phyloP scores from a whole-genome alignment of 1,140 invertebrate species.

The Drosophila albomicans region DNA sequence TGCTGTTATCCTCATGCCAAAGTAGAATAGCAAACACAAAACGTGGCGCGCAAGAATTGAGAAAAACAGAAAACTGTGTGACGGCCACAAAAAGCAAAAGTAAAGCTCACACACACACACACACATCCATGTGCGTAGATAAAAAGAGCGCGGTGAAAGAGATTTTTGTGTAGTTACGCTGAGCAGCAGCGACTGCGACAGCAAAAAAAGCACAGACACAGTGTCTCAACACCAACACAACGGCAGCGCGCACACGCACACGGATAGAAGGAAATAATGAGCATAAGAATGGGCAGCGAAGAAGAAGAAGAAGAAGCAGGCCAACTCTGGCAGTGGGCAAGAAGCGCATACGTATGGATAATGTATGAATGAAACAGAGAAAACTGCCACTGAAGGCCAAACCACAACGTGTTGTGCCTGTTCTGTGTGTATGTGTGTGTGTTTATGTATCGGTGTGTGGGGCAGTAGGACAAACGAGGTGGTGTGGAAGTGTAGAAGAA shows the following conservation, averaged over 20 bases:
- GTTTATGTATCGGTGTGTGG: constrained; percentile 63
- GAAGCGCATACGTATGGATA: constrained; percentile 44
- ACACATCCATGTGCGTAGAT: constrained; percentile 30
- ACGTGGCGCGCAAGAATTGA: constrained; percentile 40
- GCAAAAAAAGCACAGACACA: constrained; percentile 24
- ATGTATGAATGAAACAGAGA: constrained; percentile 69
- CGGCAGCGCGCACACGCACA: constrained; percentile 43
- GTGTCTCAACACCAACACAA: constrained; percentile 25
- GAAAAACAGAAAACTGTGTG: constrained; percentile 13
- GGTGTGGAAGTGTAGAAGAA: constrained; percentile 33
- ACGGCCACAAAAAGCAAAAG: constrained; percentile 62
- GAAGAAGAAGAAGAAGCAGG: constrained; percentile 10
- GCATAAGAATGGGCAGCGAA: constrained; percentile 37
- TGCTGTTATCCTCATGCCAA: not conserved
- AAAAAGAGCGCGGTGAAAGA: constrained; percentile 32
- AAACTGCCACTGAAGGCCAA: constrained; percentile 59
- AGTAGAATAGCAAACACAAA: constrained; percentile 5
- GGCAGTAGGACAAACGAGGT: constrained; percentile 71
- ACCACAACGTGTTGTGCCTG: constrained; percentile 19
- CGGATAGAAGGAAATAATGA: constrained; percentile 29
- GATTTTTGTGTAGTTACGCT: constrained; percentile 9
- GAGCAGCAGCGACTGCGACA: not conserved
- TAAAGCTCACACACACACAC: constrained; percentile 45
- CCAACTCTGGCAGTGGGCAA: constrained; percentile 10
- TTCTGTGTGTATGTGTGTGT: not conserved